Percentiles rank a stretch among this genome's conserved stretches.
phyloP scores from a whole-genome alignment of 30 jellyfish, hydroid and myxozoan genomes.

The Nemopilema nomurai region DNA sequence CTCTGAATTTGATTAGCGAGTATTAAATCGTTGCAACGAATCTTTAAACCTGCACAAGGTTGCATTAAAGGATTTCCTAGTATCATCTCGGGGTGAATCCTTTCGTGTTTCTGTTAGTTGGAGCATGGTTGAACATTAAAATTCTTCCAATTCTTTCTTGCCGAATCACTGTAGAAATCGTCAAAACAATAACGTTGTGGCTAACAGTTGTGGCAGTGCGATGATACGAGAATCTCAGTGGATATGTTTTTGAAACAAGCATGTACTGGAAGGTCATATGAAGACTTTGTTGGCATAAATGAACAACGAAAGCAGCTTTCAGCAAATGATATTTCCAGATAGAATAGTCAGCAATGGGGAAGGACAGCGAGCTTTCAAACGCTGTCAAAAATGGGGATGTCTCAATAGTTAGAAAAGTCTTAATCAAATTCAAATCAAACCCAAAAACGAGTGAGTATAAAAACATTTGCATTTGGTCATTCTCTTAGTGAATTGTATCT shows the following conservation, averaged over 20 bases:
- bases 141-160: background rate
- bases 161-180: background rate
- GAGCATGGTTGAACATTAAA: background rate
- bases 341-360: constrained; percentile 69
- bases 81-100: background rate
- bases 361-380: constrained; percentile 75
- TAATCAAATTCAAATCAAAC: constrained; percentile 75
- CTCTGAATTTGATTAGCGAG: background rate
- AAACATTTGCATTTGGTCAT: no score
- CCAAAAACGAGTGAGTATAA: constrained; percentile 87
- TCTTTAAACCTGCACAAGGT: background rate
- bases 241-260: background rate
- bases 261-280: background rate
- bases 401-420: constrained; percentile 72
- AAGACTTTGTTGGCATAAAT: background rate
- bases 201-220: background rate
- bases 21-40: background rate
- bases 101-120: background rate
- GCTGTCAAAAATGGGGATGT: constrained; percentile 87
- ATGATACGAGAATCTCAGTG: background rate
- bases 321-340: background rate
- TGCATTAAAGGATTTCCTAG: background rate
- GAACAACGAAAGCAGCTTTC: background rate
- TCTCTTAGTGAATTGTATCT: no score
- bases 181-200: background rate